Conservation (phyloP, 2,888 invertebrate genomes). For the Macrosoma leucophasiata region DNA sequence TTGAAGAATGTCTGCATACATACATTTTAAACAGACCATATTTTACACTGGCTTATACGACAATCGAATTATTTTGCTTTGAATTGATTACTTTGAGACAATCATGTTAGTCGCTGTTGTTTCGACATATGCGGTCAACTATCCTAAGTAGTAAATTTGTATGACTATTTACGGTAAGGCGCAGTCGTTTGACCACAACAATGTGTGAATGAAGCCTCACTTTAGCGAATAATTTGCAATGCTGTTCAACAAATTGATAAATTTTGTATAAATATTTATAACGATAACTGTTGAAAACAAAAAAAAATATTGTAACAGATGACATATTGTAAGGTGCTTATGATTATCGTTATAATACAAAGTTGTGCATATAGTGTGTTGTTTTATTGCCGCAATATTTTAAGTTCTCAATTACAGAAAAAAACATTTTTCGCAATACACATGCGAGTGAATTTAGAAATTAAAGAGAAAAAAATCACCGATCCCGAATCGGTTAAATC, state of each 20-base stretch:
- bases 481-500: too few species aligned
- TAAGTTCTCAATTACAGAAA: not conserved
- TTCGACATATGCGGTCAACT: too few species aligned
- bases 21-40: too few species aligned
- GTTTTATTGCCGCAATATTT: constrained; percentile 25
- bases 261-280: constrained; percentile 74
- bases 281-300: constrained; percentile 70
- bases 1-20: too few species aligned
- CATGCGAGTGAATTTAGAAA: too few species aligned
- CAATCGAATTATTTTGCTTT: too few species aligned
- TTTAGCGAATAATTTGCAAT: constrained; percentile 53
- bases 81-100: too few species aligned
- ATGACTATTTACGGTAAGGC: constrained; percentile 15
- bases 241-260: constrained; percentile 62
- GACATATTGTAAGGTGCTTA: constrained; percentile 75
- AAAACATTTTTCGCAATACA: too few species aligned
- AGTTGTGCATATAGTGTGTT: constrained; percentile 63
- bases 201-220: constrained; percentile 32
- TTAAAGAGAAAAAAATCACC: too few species aligned
- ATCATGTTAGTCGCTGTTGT: too few species aligned
- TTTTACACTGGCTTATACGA: too few species aligned
- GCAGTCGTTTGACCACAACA: constrained; percentile 12
- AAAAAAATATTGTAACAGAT: constrained; percentile 69
- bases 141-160: constrained; percentile 24
- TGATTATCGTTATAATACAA: constrained; percentile 75